Evolutionary conservation across 2,888 invertebrate species (phyloP).

Genomic region (Aphodius granarius): DNA sequence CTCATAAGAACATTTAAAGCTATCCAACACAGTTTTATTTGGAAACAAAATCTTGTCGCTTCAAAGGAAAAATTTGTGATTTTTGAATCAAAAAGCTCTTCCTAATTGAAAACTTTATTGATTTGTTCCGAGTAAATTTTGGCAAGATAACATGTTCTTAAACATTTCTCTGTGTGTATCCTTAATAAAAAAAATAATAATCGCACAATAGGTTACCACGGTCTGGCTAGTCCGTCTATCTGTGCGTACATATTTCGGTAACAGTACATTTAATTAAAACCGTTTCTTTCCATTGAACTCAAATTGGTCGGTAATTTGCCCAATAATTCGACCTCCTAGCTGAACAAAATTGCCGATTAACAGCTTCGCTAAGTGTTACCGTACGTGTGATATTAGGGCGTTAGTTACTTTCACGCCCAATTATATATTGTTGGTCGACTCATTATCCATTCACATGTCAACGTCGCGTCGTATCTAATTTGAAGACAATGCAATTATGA

Average conservation of each 20-base stretch:
- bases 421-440: constrained; percentile 5
- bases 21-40: too few relatives aligned
- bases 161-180: too few relatives aligned
- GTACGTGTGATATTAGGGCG: background rate
- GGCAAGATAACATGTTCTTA: too few relatives aligned
- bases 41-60: too few relatives aligned
- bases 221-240: background rate
- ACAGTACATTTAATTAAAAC: constrained; percentile 10
- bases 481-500: constrained; percentile 14
- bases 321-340: background rate
- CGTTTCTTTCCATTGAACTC: constrained; percentile 11
- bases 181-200: too few relatives aligned
- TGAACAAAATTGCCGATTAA: constrained; percentile 7
- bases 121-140: too few relatives aligned
- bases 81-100: too few relatives aligned
- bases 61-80: too few relatives aligned
- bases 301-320: constrained; percentile 5
- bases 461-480: constrained; percentile 8
- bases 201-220: background rate
- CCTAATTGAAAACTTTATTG: too few relatives aligned
- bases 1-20: too few relatives aligned
- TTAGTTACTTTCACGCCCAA: constrained; percentile 9
- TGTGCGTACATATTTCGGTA: background rate
- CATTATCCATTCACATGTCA: background rate
- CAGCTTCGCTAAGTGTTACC: background rate